phyloP scores from a whole-genome alignment of 2,113 vertebrate species.

The Tringa solitaria region DNA sequence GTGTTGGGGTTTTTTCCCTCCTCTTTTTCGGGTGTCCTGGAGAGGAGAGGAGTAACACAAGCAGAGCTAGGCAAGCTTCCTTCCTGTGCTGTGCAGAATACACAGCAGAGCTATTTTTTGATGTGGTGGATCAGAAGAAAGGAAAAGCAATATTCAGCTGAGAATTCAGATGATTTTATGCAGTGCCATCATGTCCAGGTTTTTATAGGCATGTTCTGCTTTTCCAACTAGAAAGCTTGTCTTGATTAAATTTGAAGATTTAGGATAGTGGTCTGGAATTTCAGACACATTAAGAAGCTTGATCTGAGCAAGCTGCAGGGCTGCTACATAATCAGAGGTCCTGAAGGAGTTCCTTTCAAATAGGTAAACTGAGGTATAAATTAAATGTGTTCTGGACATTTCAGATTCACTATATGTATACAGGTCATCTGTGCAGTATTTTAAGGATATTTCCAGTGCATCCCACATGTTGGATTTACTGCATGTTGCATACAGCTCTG shows the following conservation, averaged over 20 bases:
- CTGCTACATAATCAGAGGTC: background rate
- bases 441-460: background rate
- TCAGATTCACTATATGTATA: background rate
- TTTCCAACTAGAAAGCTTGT: background rate
- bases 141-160: background rate
- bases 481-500: background rate
- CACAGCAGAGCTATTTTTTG: background rate
- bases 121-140: background rate
- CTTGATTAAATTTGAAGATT: background rate
- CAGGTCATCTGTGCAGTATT: background rate
- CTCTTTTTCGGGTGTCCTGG: background rate
- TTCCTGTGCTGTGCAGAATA: background rate
- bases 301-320: background rate
- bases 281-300: background rate
- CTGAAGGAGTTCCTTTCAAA: background rate
- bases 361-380: background rate
- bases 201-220: background rate
- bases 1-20: fast-evolving
- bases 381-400: background rate
- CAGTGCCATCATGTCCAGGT: background rate
- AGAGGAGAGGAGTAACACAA: background rate
- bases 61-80: background rate
- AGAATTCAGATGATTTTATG: background rate
- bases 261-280: background rate
- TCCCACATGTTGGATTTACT: background rate